A percentile compares a stretch with the other conserved stretches of the same genome.
Conservation (phyloP, 1,140 invertebrate genomes). For the Acromyrmex charruanus region DNA sequence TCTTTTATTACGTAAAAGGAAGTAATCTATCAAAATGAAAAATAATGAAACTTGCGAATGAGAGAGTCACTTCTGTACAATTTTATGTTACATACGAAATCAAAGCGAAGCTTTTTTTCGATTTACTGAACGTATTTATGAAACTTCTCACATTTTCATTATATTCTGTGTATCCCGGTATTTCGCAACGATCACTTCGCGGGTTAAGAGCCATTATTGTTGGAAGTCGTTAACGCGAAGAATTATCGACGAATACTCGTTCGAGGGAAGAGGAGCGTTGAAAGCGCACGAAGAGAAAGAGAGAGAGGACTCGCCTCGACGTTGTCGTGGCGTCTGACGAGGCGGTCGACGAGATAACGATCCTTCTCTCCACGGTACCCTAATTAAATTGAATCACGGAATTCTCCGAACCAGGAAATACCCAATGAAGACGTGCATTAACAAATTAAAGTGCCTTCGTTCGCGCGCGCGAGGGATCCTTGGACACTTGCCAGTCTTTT, state of each 20-base stretch:
- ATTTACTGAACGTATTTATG: background rate
- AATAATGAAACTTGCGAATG: background rate
- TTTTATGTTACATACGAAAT: background rate
- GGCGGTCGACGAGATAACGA: constrained; percentile 67
- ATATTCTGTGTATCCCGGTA: background rate
- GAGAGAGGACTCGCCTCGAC: constrained; percentile 11
- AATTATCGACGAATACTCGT: constrained; percentile 45
- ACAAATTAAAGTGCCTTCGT: constrained; percentile 83
- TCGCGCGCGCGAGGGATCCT: constrained; percentile 73
- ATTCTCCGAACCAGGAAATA: constrained; percentile 82
- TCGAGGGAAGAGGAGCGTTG: constrained; percentile 30
- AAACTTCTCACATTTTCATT: constrained; percentile 13
- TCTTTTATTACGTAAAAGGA: background rate
- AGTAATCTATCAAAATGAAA: constrained; percentile 11
- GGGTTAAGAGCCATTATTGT: constrained; percentile 56
- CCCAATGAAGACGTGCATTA: constrained; percentile 84
- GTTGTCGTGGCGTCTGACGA: constrained; percentile 51
- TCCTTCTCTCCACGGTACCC: constrained; percentile 77
- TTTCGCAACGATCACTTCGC: constrained; percentile 44
- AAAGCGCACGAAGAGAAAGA: constrained; percentile 29
- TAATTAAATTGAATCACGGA: constrained; percentile 85
- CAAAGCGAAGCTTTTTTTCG: background rate
- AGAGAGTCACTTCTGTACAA: background rate
- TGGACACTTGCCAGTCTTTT: constrained; percentile 80
- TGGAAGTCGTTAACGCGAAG: constrained; percentile 54